These are phyloP conservation scores for Fissipunctia ypsillon DNA, from an alignment of 2,888 invertebrate species.

Conservation along the genomic window DNA sequence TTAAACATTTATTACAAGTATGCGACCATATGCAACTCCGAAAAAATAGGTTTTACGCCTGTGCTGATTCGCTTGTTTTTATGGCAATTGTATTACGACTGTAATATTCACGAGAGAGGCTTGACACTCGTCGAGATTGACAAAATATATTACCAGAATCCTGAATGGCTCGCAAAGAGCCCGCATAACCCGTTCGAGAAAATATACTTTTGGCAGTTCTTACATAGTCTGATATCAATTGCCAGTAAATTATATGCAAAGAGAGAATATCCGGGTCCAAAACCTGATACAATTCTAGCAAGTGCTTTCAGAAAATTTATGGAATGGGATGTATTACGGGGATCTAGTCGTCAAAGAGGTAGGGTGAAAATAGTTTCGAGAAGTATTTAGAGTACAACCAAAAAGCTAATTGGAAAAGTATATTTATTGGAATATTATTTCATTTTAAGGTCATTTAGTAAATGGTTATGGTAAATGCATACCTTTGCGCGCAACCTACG, in stretches of 20 bases:
- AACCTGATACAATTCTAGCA: conserved; percentile 88
- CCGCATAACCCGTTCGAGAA: conserved; percentile 91
- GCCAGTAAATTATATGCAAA: conserved; percentile 87
- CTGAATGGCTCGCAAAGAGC: conserved; percentile 83
- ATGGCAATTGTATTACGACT: conserved; percentile 91
- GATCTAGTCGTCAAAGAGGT: conserved; percentile 84
- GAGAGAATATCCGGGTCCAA: conserved; percentile 76
- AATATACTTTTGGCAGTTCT: conserved; percentile 92
- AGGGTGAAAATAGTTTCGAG: conserved; percentile 13
- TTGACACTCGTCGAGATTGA: conserved; percentile 89
- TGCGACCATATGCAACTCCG: conserved; percentile 84
- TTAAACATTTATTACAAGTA: conserved; percentile 89
- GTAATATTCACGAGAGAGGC: conserved; percentile 86
- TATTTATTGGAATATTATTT: conserved; percentile 17
- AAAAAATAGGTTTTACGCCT: conserved; percentile 81
- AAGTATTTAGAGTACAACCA: not conserved
- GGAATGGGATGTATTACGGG: conserved; percentile 85
- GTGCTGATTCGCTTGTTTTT: conserved; percentile 89
- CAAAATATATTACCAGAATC: conserved; percentile 84
- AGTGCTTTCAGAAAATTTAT: conserved; percentile 89
- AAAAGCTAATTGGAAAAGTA: not conserved
- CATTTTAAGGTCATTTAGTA: conserved; percentile 76
- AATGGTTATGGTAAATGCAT: conserved; percentile 80
- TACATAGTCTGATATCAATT: conserved; percentile 89
- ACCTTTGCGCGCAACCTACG: conserved; percentile 85